Percentiles rank a stretch among this genome's conserved stretches.
These are phyloP conservation scores for Morpho deidamia DNA, from an alignment of 2,888 invertebrate genomes.

Conservation along the genomic window DNA sequence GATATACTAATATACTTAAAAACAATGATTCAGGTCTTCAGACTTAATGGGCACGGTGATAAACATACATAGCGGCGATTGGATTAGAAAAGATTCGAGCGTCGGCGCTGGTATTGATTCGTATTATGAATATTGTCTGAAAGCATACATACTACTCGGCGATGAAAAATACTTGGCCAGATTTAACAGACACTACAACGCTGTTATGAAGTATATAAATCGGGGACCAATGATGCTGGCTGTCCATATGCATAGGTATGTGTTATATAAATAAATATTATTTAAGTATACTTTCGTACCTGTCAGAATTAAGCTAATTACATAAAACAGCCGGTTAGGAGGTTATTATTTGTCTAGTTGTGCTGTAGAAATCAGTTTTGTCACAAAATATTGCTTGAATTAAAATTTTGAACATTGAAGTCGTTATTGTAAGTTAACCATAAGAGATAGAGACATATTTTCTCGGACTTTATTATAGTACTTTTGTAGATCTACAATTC, in stretches of 20 bases:
- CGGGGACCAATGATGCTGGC: slow-evolving; percentile 96
- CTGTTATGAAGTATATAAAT: slow-evolving; percentile 98
- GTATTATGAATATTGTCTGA: slow-evolving; percentile 98
- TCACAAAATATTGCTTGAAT: too few species aligned
- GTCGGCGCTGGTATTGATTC: slow-evolving; percentile 99
- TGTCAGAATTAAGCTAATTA: too few species aligned
- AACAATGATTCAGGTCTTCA: slow-evolving; percentile 59
- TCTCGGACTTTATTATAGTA: too few species aligned
- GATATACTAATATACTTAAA: background rate
- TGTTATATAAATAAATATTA: too few species aligned
- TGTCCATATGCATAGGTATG: slow-evolving; percentile 92
- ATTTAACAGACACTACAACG: slow-evolving; percentile 96
- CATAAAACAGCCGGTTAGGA: too few species aligned
- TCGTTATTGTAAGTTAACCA: too few species aligned
- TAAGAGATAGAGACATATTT: too few species aligned
- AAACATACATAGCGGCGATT: slow-evolving; percentile 98
- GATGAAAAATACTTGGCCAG: slow-evolving; percentile 96
- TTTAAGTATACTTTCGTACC: too few species aligned
- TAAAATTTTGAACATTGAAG: too few species aligned
- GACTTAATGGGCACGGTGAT: slow-evolving; percentile 98
- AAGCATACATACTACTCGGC: slow-evolving; percentile 96
- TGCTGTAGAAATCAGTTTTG: too few species aligned
- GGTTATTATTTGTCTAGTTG: too few species aligned
- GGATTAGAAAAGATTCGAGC: slow-evolving; percentile 97
- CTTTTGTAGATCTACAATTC: too few species aligned